Base-by-base conservation (phyloP, 2,888 invertebrate species). In the Drosophila percnosoma region DNA sequence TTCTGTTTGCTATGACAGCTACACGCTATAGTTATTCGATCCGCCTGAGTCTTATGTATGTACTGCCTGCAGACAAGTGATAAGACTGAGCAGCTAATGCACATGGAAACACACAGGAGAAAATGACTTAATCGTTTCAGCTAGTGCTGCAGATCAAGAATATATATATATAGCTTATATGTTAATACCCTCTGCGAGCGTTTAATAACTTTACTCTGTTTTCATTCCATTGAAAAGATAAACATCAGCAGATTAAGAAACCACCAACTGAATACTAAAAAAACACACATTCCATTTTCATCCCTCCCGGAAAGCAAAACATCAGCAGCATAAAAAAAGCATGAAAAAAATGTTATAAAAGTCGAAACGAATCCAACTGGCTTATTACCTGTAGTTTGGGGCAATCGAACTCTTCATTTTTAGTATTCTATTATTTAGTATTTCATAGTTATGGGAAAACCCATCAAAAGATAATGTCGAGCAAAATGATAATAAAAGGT, bases 391-490 rank as follows among this genome's bases (percentile, higher is more conserved):
- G 7, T 4, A 21, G 21, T 13, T 21, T 11, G 11, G 5, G 42
- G 11, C 11, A 21, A 21, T 15, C 7, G 13, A 45, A 8, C 4
- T 13, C 4, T 45, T 7, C 7, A 1, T 0, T 21, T 5, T 42
- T 5, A 42, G 40, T 11, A 13, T 5, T 21, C 0, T 11, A 5
- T 1, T 21, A 5, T 5, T 21, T 42, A 10, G 10, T 33, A 5
- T 49, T 18, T 29, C 18, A 33, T 33, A 33, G 10, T 33, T 11
- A 27, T 15, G 13, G 24, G 7, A 31, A 67, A 75, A n/a, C 34
- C 24, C 34, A 42, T 66, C 52, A 68, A 40, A 7, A 5, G 11
- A 64, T 33, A 15, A 52, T 15, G 68, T 36, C 31, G 10, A 6
- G n/a, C 0, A 36, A 21, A 45, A 42, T 31, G 8, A 34, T 1